phyloP scores from a whole-genome alignment of 30 jellyfish, hydroid and myxozoan species.

The Hydractinia echinata region DNA sequence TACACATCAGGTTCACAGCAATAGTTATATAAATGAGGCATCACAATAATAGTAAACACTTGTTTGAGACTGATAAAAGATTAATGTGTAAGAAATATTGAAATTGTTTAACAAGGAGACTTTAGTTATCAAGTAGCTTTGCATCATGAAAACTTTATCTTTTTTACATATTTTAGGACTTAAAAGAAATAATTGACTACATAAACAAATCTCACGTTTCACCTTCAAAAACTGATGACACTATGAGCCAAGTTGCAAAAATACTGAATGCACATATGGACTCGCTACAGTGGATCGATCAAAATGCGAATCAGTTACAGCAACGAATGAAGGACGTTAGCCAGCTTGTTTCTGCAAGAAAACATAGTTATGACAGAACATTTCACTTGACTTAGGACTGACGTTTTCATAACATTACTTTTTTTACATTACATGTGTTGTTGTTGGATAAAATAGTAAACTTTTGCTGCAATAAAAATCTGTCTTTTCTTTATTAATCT shows the following conservation, averaged over 20 bases:
- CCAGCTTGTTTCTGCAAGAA: conserved; percentile 51
- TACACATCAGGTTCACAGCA: too few relatives aligned
- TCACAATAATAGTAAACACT: too few relatives aligned
- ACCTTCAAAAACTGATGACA: conserved; percentile 54
- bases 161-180: conserved; percentile 33
- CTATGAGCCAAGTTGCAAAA: conserved; percentile 86
- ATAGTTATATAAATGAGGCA: too few relatives aligned
- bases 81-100: too few relatives aligned
- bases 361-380: conserved; percentile 76
- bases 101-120: too few relatives aligned
- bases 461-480: too few relatives aligned
- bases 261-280: conserved; percentile 96
- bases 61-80: too few relatives aligned
- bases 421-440: too few relatives aligned
- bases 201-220: conserved; percentile 57
- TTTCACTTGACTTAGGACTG: conserved; percentile 15
- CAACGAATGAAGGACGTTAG: conserved; percentile 69
- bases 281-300: conserved; percentile 94
- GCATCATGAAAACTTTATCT: neutral
- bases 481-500: too few relatives aligned
- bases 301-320: conserved; percentile 68
- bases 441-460: too few relatives aligned
- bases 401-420: too few relatives aligned
- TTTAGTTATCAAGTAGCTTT: too few relatives aligned
- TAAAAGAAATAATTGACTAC: conserved; percentile 72